Conservation (phyloP, 2,797 vertebrate genomes). For the Phoxinus dragarum region DNA sequence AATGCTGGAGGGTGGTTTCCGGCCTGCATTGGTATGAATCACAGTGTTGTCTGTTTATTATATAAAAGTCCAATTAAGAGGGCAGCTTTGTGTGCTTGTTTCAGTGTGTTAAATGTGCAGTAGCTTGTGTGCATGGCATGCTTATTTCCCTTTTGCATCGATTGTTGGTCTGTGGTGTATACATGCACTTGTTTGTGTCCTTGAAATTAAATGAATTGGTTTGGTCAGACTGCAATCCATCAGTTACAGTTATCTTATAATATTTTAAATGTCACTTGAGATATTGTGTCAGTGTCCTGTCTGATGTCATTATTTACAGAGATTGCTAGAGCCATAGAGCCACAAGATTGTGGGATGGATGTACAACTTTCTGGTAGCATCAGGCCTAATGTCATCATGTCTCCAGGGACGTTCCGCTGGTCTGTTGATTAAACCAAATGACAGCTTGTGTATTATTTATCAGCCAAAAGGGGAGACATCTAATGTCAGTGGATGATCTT, state of each 20-base stretch:
- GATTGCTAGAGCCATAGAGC: not conserved
- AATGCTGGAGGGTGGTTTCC: not conserved
- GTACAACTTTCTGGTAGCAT: not conserved
- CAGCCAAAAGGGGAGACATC: not conserved
- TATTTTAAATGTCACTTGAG: slow-evolving; percentile 22
- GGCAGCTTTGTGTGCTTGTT: not conserved
- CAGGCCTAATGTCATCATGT: slow-evolving; percentile 24
- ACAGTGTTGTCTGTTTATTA: slow-evolving; percentile 16
- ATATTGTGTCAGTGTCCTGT: slow-evolving; percentile 1
- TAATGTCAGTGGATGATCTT: slow-evolving; percentile 25
- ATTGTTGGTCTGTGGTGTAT: not conserved
- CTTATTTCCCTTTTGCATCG: not conserved
- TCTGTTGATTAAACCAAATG: slow-evolving; percentile 24
- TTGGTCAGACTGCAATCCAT: not conserved
- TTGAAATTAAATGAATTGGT: not conserved
- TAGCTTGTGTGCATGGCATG: not conserved
- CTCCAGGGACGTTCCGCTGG: slow-evolving; percentile 3
- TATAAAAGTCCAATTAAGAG: slow-evolving; percentile 19
- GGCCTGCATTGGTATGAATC: slow-evolving; percentile 7
- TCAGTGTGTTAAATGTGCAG: not conserved
- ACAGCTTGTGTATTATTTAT: slow-evolving; percentile 31
- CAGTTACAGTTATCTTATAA: slow-evolving; percentile 12
- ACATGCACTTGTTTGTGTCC: not conserved
- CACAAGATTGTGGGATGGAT: slow-evolving; percentile 22
- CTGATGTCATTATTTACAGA: not conserved